These are phyloP conservation scores for Hycleus cichorii DNA, from an alignment of 1,140 invertebrate species.

Conservation along the genomic window DNA sequence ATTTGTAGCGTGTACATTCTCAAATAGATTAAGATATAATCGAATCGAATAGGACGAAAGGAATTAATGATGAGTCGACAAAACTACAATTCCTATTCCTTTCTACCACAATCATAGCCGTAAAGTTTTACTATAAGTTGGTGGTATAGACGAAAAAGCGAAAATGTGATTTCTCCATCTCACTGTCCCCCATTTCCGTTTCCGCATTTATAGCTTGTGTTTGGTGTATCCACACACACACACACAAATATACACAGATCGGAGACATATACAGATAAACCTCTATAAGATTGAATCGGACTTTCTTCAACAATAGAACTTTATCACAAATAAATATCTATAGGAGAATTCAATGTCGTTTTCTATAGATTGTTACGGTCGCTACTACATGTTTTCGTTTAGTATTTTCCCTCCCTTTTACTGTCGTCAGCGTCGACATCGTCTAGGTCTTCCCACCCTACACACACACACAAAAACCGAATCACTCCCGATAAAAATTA, in stretches of 20 bases:
- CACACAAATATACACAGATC: neutral
- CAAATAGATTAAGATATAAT: too few relatives aligned
- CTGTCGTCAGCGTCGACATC: too few relatives aligned
- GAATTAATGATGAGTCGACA: slow-evolving; percentile 11
- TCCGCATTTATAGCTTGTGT: slow-evolving; percentile 21
- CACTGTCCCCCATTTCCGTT: slow-evolving; percentile 18
- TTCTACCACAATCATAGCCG: neutral
- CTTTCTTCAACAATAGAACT: slow-evolving; percentile 3
- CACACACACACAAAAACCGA: too few relatives aligned
- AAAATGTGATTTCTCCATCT: neutral
- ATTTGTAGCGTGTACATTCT: too few relatives aligned
- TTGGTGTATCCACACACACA: slow-evolving; percentile 13
- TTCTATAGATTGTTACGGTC: neutral
- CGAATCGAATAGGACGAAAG: too few relatives aligned
- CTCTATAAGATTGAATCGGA: slow-evolving; percentile 6
- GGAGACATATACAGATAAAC: neutral
- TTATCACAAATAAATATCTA: slow-evolving; percentile 10
- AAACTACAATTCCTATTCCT: slow-evolving; percentile 10
- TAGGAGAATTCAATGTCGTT: neutral
- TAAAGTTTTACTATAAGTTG: too few relatives aligned
- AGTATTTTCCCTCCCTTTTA: too few relatives aligned
- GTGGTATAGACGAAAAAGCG: too few relatives aligned
- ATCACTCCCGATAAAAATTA: too few relatives aligned
- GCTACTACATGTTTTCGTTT: too few relatives aligned
- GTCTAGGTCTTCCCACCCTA: too few relatives aligned